A percentile compares a stretch with the other conserved stretches of the same genome.
phyloP scores from a whole-genome alignment of 1,140 invertebrate genomes.

The Amphibalanus amphitrite region DNA sequence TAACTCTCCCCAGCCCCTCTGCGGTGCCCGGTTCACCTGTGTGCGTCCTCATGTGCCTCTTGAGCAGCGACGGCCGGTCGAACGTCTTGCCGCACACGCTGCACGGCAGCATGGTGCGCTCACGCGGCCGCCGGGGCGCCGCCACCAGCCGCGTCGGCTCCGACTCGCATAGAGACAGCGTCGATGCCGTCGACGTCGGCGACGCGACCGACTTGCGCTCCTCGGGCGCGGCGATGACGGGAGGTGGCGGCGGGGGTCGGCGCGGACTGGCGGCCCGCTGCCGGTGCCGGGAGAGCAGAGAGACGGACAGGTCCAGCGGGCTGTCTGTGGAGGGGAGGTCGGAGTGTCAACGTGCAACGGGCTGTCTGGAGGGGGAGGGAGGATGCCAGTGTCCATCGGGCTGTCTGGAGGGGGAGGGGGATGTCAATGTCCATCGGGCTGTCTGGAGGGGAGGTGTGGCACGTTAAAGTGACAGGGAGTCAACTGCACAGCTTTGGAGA shows the following conservation, averaged over 20 bases:
- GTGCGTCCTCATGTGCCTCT: constrained; percentile 59
- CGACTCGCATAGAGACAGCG: constrained; percentile 2
- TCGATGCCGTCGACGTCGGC: neutral
- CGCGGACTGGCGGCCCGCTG: neutral
- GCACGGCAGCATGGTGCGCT: constrained; percentile 51
- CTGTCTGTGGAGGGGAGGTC: constrained; percentile 51
- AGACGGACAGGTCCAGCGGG: constrained; percentile 63
- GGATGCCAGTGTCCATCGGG: too few species aligned
- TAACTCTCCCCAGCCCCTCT: constrained; percentile 39
- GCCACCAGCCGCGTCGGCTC: constrained; percentile 5
- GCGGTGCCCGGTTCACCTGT: constrained; percentile 49
- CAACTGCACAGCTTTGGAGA: too few species aligned
- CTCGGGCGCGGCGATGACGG: neutral
- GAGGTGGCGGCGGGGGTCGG: constrained; percentile 4
- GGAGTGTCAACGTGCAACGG: too few species aligned
- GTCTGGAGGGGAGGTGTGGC: too few species aligned
- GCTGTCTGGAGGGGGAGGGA: too few species aligned
- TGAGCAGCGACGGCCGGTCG: constrained; percentile 63
- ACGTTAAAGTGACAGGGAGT: too few species aligned
- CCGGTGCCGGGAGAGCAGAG: constrained; percentile 21
- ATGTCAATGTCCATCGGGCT: too few species aligned
- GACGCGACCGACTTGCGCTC: neutral
- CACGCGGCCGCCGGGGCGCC: constrained; percentile 21
- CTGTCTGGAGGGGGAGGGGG: too few species aligned
- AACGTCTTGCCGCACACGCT: constrained; percentile 70